phyloP scores from a whole-genome alignment of 2,888 invertebrate species.

The Stictocephala bisonia region DNA sequence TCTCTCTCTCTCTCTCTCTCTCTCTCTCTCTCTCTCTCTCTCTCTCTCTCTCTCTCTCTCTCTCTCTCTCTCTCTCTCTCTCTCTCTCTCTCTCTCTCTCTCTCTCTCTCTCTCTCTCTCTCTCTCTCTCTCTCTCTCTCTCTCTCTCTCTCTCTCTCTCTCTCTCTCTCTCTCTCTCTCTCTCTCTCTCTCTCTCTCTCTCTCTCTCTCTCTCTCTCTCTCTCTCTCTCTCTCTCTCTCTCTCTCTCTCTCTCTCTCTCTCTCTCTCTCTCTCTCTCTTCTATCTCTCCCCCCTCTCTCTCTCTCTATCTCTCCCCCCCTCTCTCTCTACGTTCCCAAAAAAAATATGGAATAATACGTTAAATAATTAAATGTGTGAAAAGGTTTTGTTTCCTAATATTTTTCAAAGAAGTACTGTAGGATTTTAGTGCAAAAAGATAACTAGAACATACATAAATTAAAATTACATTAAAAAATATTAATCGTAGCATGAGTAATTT shows the following conservation, averaged over 20 bases:
- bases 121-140: background rate
- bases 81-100: background rate
- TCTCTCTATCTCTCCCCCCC: too few species aligned
- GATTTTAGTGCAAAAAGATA: too few species aligned
- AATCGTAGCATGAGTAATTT: too few species aligned
- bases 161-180: background rate
- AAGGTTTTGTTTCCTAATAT: too few species aligned
- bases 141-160: background rate
- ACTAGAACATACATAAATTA: too few species aligned
- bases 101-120: background rate
- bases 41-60: background rate
- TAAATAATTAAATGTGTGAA: too few species aligned
- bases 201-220: conserved; percentile 2
- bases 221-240: conserved; percentile 13
- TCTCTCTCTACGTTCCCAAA: too few species aligned
- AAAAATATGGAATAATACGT: too few species aligned
- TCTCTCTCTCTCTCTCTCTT: conserved; percentile 3
- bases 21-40: background rate
- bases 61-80: background rate
- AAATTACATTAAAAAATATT: too few species aligned
- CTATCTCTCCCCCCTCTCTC: too few species aligned
- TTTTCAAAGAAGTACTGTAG: too few species aligned
- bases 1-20: background rate
- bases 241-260: conserved; percentile 13
- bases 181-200: background rate